Conservation (phyloP, 2,888 invertebrate species). For the Lepetodrilus schrolli region DNA sequence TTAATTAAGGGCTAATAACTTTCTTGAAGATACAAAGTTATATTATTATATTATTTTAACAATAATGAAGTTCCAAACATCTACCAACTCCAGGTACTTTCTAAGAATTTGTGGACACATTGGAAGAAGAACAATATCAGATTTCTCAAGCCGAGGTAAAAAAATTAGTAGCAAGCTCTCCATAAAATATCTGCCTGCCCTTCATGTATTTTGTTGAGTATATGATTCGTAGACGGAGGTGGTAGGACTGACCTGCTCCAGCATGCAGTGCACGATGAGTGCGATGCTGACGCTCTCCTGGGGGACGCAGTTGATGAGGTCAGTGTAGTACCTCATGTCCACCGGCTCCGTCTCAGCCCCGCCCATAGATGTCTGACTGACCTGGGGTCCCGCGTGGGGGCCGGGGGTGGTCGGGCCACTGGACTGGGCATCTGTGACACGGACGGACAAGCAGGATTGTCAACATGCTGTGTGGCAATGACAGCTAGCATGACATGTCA, state of each 20-base stretch:
- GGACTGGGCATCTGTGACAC: constrained; percentile 27
- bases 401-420: constrained; percentile 15
- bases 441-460: neutral
- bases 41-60: too few relatives aligned
- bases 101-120: too few relatives aligned
- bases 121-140: too few relatives aligned
- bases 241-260: constrained; percentile 71
- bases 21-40: too few relatives aligned
- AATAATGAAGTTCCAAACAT: too few relatives aligned
- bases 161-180: too few relatives aligned
- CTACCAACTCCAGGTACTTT: too few relatives aligned
- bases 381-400: constrained; percentile 31
- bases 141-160: too few relatives aligned
- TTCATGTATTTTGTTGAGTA: neutral
- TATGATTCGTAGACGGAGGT: too few relatives aligned
- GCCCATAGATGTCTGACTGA: constrained; percentile 47
- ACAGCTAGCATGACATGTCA: too few relatives aligned
- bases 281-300: constrained; percentile 73
- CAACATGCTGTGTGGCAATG: constrained; percentile 20
- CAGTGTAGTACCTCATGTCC: constrained; percentile 74
- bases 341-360: constrained; percentile 47
- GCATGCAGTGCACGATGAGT: constrained; percentile 72
- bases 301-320: constrained; percentile 72
- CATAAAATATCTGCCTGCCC: too few relatives aligned
- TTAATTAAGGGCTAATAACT: too few relatives aligned